Percentiles rank a stretch among this genome's conserved stretches.
Conservation (phyloP, 1,140 invertebrate species). For the Hyles euphorbiae region DNA sequence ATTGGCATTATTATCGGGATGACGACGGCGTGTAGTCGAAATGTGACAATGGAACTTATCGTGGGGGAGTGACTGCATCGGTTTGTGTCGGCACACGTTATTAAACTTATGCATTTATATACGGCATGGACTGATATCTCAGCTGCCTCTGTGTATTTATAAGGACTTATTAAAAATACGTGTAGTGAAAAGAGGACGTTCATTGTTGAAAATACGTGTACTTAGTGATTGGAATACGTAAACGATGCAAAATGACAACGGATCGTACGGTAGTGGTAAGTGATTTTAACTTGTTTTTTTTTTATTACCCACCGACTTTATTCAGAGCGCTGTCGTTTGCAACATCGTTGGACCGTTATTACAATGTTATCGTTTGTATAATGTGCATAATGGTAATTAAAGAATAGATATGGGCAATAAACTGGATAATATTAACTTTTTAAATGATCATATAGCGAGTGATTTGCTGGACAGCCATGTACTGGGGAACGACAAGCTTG, state of each 20-base stretch:
- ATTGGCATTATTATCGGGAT: too few species aligned
- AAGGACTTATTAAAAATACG: constrained; percentile 6
- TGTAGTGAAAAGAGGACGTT: not conserved
- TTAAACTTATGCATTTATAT: constrained; percentile 5
- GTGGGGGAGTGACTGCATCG: not conserved
- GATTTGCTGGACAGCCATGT: constrained; percentile 70
- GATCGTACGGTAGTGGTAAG: constrained; percentile 61
- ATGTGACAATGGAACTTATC: constrained; percentile 4
- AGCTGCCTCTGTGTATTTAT: constrained; percentile 4
- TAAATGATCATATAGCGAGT: constrained; percentile 59
- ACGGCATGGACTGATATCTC: constrained; percentile 8
- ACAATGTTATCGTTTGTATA: constrained; percentile 52
- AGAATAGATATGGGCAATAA: constrained; percentile 63
- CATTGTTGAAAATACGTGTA: too few species aligned
- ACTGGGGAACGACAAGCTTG: constrained; percentile 57
- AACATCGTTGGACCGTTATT: constrained; percentile 26
- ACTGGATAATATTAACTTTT: constrained; percentile 56
- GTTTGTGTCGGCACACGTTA: not conserved
- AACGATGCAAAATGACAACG: constrained; percentile 60
- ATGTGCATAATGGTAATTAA: constrained; percentile 55
- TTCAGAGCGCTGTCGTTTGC: constrained; percentile 30
- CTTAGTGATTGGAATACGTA: constrained; percentile 1
- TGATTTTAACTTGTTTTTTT: constrained; percentile 18
- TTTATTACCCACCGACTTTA: constrained; percentile 29
- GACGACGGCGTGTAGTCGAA: not conserved